Evolutionary conservation across 2,113 vertebrate genomes (phyloP).

Genomic region (Lycocorax pyrrhopterus): DNA sequence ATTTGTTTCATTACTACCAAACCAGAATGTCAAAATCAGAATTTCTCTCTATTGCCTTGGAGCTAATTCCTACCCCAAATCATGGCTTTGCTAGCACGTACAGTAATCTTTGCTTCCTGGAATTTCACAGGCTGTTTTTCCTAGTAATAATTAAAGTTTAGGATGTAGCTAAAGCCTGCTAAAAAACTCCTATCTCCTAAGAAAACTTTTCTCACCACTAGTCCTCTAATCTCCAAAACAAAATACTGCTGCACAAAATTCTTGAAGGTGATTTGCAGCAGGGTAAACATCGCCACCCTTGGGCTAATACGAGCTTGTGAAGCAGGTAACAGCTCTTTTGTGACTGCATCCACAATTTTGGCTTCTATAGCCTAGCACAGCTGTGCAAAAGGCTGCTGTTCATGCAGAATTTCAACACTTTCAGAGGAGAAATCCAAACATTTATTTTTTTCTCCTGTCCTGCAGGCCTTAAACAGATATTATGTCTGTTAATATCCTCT

Average conservation of each 20-base stretch:
- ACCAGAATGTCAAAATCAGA: not conserved
- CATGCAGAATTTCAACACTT: not conserved
- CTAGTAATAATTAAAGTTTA: not conserved
- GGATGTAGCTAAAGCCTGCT: not conserved
- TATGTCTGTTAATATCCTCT: not conserved
- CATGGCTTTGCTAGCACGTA: not conserved
- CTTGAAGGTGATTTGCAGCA: not conserved
- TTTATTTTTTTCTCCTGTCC: not conserved
- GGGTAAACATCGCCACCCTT: not conserved
- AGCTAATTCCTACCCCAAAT: not conserved
- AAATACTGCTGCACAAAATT: not conserved
- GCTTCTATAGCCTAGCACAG: not conserved
- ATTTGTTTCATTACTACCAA: not conserved
- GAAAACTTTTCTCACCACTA: not conserved
- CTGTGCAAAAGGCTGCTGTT: not conserved
- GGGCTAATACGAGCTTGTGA: not conserved
- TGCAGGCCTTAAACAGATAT: not conserved
- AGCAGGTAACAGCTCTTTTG: not conserved
- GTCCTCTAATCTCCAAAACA: not conserved
- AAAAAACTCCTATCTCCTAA: not conserved
- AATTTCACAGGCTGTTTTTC: not conserved
- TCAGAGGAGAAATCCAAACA: not conserved
- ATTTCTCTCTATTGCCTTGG: not conserved
- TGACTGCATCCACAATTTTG: not conserved
- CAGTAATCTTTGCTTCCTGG: not conserved